A percentile compares a stretch with the other conserved stretches of the same genome.
These are phyloP conservation scores for Catalaphyllia jardinei DNA, from an alignment of 64 coral and sea anemone genomes.

Conservation along the genomic window DNA sequence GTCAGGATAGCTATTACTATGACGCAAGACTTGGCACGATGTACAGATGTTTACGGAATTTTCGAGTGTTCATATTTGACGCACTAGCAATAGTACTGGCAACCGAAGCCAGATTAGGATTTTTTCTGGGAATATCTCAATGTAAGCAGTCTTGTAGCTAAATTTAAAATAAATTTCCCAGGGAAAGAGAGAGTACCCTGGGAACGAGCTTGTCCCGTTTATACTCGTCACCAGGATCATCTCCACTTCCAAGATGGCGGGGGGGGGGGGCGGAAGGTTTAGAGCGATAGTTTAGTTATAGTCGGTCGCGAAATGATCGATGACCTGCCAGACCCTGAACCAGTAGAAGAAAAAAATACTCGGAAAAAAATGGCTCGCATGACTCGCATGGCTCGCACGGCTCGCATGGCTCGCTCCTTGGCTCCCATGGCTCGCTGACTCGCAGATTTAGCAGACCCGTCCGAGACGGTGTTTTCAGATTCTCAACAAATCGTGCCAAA, in stretches of 20 bases:
- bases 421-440: too few relatives aligned
- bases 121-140: not conserved
- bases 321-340: not conserved
- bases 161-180: not conserved
- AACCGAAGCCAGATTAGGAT: conserved; percentile 12
- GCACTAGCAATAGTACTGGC: not conserved
- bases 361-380: not conserved
- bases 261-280: too few relatives aligned
- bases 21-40: too few relatives aligned
- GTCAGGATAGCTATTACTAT: too few relatives aligned
- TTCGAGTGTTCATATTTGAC: conserved; percentile 17
- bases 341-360: not conserved
- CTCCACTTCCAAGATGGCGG: not conserved
- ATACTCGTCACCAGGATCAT: conserved; percentile 27
- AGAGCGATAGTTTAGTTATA: not conserved
- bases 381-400: not conserved
- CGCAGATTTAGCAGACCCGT: too few relatives aligned
- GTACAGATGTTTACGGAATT: not conserved
- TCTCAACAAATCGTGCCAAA: too few relatives aligned
- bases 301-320: not conserved
- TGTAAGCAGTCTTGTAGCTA: not conserved
- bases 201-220: conserved; percentile 33
- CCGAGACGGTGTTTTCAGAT: too few relatives aligned
- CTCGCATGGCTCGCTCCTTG: too few relatives aligned
- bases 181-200: conserved; percentile 36